Evolutionary conservation across 2,888 invertebrate genomes (phyloP), one percentile per base, ranked within the genome.

Genomic region (Brachypalpus laphriformis): DNA sequence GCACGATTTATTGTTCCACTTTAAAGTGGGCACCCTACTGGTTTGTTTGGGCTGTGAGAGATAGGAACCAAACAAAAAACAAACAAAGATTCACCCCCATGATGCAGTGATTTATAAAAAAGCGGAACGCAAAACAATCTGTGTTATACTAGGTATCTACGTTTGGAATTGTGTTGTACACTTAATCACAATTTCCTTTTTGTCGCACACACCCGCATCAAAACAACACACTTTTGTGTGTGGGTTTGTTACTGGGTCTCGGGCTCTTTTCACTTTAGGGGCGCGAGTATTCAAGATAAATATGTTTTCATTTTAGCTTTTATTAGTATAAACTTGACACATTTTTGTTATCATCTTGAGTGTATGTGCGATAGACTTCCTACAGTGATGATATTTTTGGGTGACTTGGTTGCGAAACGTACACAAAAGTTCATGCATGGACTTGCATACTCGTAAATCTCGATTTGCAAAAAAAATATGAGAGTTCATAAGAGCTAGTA

Each of bases 41-140:
- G 18, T 16, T 11, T n/a, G 75, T 28, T 57, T 66, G 25, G 22
- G 9, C 8, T 61, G 16, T 5, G 49, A 1, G 37, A 8, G 9
- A 22, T 11, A n/a, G 18, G 28, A n/a, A 37, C 11, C 16, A 54
- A 25, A 54, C 20, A 54, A 56, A 34, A 20, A 18, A 25, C 49
- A 45, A 47, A 57, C 22, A 71, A 57, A 59, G 37, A 56, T 31
- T 16, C 45, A 68, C 77, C 82, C 71, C 14, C 70, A 70, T 59
- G 66, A 25, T 34, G 42, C 49, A 56, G 37, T 49, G 68, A 57
- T 56, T 63, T 31, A 42, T 65, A 22, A 61, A 80, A 70, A 40
- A 34, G 83, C 80, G 80, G 68, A 65, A 68, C 74, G 47, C 83
- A 68, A 70, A 83, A 70, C 80, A 75, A 83, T 83, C 70, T 78